These are phyloP conservation scores for Isoperla grammatica DNA, from an alignment of 2,888 invertebrate genomes.

Conservation along the genomic window DNA sequence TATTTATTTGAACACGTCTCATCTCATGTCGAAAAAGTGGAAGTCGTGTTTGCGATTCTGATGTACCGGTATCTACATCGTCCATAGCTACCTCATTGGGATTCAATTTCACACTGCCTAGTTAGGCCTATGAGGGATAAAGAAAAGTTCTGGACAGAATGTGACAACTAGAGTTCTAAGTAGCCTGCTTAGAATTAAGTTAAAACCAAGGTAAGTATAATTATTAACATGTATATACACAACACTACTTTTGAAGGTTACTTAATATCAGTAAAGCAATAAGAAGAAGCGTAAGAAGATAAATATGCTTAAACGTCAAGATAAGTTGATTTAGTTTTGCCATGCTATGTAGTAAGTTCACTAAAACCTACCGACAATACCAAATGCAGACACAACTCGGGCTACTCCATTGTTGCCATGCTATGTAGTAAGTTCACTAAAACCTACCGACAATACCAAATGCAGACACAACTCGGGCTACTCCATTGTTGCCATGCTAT, in stretches of 20 bases:
- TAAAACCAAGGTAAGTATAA: background rate
- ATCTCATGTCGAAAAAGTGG: too few species aligned
- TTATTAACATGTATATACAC: background rate
- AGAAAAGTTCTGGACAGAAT: background rate
- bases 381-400: constrained; percentile 86
- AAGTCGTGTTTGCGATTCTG: too few species aligned
- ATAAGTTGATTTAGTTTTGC: too few species aligned
- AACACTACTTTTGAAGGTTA: background rate
- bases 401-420: constrained; percentile 61
- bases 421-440: too few species aligned
- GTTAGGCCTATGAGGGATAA: constrained; percentile 4
- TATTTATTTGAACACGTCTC: too few species aligned
- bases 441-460: constrained; percentile 90
- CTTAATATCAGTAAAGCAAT: too few species aligned
- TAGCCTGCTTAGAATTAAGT: too few species aligned
- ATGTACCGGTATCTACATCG: constrained; percentile 20
- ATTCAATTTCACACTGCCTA: too few species aligned
- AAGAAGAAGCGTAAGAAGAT: too few species aligned
- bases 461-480: constrained; percentile 77
- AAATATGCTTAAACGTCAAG: background rate
- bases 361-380: constrained; percentile 75
- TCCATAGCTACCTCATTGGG: constrained; percentile 18
- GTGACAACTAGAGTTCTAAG: constrained; percentile 1
- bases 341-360: too few species aligned
- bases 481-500: constrained; percentile 44